A percentile compares a stretch with the other conserved stretches of the same genome.
phyloP scores from a whole-genome alignment of 1,140 invertebrate species.

The Manduca sexta region DNA sequence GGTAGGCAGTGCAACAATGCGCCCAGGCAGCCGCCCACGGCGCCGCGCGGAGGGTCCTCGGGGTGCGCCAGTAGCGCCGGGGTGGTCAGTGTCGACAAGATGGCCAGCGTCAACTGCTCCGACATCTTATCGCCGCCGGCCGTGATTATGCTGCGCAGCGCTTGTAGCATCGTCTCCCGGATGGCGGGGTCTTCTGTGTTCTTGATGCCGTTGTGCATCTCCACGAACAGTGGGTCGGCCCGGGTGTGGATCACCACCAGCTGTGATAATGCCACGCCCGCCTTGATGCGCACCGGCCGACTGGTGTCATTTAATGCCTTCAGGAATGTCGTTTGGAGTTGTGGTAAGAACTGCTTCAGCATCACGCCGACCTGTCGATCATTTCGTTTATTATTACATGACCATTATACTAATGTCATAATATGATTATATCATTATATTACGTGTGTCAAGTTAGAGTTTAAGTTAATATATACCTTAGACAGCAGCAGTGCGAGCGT shows the following conservation, averaged over 20 bases:
- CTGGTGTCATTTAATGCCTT: conserved; percentile 94
- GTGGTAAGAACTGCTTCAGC: conserved; percentile 98
- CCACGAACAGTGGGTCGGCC: conserved; percentile 91
- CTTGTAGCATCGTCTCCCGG: conserved; percentile 94
- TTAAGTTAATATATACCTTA: conserved; percentile 79
- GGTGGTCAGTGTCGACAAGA: conserved; percentile 81
- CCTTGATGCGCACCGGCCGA: conserved; percentile 90
- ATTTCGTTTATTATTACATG: neutral
- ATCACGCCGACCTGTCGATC: conserved; percentile 84
- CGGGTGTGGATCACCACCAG: conserved; percentile 93
- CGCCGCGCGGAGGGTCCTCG: conserved; percentile 87
- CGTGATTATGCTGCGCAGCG: conserved; percentile 86
- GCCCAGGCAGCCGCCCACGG: conserved; percentile 91
- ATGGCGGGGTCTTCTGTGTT: conserved; percentile 87
- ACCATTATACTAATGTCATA: too few species aligned
- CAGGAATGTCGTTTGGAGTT: conserved; percentile 98
- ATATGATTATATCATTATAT: too few species aligned
- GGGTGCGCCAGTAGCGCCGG: conserved; percentile 78
- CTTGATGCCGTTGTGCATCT: conserved; percentile 91
- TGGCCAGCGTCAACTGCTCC: conserved; percentile 82
- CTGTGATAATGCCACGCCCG: conserved; percentile 90
- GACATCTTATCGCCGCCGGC: conserved; percentile 93
- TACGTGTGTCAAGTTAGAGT: too few species aligned
- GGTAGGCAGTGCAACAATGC: conserved; percentile 86
- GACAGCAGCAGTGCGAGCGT: conserved; percentile 92